Base-by-base conservation (phyloP, 2,888 invertebrate species). In the Eudasyphora cyanicolor region DNA sequence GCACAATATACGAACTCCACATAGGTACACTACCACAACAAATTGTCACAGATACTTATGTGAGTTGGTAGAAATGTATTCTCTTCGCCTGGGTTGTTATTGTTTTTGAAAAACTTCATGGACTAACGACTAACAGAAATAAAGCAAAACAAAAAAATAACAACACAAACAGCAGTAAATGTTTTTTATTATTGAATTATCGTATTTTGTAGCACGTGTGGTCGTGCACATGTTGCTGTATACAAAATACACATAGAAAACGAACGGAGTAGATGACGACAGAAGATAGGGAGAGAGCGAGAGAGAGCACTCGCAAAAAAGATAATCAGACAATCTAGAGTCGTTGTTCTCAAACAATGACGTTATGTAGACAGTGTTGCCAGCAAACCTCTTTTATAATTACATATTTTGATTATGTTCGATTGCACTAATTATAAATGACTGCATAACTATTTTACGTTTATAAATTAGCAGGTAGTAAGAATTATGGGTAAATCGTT, bases 221-320 rank as follows among this genome's bases (percentile, higher is more conserved):
- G 87, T 88, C 87, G 87, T 87, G 86, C 87, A 88, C 88, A 88
- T 88, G 88, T 88, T 88, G 87, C 87, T 88, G 85, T 84, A 80
- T 51, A 78, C 62, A 64, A 51, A 60, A 83, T 42, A 74, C 60
- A 74, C 62, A n/a, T n/a, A 79, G 69, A 78, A 45, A 76, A 75
- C 35, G 14, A 64, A 57, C 70, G 64, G 24, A 32, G 70, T 76
- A 38, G 64, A 69, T 29, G 54, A 54, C 14, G n/a, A n/a, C n/a
- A n/a, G n/a, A n/a, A n/a, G n/a, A n/a, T n/a, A n/a, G n/a, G n/a
- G n/a, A n/a, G n/a, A n/a, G n/a, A n/a, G n/a, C n/a, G n/a, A n/a
- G n/a, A n/a, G n/a, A n/a, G n/a, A n/a, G n/a, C n/a, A n/a, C n/a
- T n/a, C n/a, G n/a, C n/a, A n/a, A n/a, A n/a, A n/a, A n/a, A n/a